Conservation (phyloP, 2,113 vertebrate genomes). For the Amazona guildingii region DNA sequence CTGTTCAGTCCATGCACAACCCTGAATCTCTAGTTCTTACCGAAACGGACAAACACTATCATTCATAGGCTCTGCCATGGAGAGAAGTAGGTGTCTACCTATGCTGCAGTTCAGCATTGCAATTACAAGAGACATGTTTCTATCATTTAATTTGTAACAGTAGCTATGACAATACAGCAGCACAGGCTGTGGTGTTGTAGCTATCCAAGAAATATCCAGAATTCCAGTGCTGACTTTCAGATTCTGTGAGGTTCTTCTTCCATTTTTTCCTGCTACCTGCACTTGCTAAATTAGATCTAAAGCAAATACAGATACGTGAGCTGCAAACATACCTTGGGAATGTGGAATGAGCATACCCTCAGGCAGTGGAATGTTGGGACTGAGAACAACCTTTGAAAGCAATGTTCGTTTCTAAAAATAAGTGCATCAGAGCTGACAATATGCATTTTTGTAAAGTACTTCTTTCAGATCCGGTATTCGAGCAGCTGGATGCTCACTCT, state of each 20-base stretch:
- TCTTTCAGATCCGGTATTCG: not conserved
- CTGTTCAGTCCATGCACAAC: not conserved
- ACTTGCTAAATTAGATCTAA: constrained; percentile 33
- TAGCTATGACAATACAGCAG: not conserved
- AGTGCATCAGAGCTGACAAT: constrained; percentile 1
- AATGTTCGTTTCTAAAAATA: constrained; percentile 39
- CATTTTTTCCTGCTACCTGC: not conserved
- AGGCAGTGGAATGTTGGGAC: constrained; percentile 16
- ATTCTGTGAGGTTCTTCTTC: not conserved
- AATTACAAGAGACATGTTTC: not conserved
- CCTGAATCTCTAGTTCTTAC: not conserved
- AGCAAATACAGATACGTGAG: constrained; percentile 27
- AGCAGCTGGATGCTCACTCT: constrained; percentile 41
- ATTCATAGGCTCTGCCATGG: not conserved
- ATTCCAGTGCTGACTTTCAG: not conserved
- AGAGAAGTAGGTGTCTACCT: not conserved
- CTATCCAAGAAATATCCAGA: not conserved
- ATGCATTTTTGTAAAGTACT: constrained; percentile 25
- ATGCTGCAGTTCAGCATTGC: not conserved
- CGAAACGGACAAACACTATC: not conserved
- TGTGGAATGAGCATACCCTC: constrained; percentile 11
- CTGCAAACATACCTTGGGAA: constrained; percentile 22
- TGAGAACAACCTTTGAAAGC: constrained; percentile 32
- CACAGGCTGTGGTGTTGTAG: not conserved
- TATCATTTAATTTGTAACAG: not conserved